phyloP scores from a whole-genome alignment of 2,797 vertebrate species.

The Avahi laniger region DNA sequence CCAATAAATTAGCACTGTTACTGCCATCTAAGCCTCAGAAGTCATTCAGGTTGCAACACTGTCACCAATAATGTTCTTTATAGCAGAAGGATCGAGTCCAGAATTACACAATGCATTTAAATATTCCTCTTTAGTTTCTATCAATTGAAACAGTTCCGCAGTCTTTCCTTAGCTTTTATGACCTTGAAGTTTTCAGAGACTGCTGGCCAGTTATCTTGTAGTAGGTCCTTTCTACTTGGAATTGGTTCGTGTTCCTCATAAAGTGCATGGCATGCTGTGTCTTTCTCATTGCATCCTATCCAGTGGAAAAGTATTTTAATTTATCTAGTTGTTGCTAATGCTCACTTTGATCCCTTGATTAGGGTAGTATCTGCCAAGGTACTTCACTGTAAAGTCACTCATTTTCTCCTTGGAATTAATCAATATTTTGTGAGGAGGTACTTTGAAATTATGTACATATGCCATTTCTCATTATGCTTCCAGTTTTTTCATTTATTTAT shows the following conservation, averaged over 20 bases:
- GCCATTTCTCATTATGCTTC: neutral
- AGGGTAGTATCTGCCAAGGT: neutral
- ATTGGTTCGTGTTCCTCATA: neutral
- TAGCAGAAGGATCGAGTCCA: neutral
- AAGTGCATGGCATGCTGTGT: neutral
- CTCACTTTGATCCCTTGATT: neutral
- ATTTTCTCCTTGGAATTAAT: constrained; percentile 1
- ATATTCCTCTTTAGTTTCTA: neutral
- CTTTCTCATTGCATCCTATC: neutral
- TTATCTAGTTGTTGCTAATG: neutral
- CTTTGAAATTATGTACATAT: neutral
- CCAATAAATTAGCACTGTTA: neutral
- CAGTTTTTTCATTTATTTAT: neutral
- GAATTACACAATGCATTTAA: neutral
- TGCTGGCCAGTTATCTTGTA: neutral
- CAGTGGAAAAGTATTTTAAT: neutral
- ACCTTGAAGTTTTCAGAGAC: neutral
- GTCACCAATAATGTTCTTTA: neutral
- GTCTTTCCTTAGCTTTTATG: neutral
- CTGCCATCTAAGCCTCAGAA: neutral
- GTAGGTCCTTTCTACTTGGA: neutral
- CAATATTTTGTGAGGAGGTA: neutral
- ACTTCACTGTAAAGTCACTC: neutral
- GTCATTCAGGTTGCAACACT: neutral
- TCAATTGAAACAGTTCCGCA: neutral